Evolutionary conservation across 1,140 invertebrate species (phyloP), one percentile per base, ranked within the genome.

Genomic region (Camponotus pennsylvanicus): DNA sequence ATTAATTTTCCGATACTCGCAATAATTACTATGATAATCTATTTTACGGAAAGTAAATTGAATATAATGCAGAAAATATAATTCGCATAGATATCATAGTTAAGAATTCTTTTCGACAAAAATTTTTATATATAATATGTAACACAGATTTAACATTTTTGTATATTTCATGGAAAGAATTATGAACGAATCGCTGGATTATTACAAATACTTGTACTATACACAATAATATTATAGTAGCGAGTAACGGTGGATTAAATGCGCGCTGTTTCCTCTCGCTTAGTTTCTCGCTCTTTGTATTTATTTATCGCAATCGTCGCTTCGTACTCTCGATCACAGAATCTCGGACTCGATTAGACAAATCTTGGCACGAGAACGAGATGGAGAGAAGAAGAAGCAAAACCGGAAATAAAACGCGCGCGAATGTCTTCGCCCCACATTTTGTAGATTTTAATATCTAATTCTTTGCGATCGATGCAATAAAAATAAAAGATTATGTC

Each of bases 191-290:
- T 32, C 37, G 18, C 40, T 34, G 1, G 34, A 80, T 69, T 57
- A 40, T 18, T 45, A 59, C 21, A 21, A 78, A 15, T 42, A 18
- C 9, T 5, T 40, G 52, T 78, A 49, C 13, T 49, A 49, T 64
- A 64, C n/a, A 64, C 8, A 52, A 75, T 13, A 40, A 71, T 64
- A 77, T 64, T 45, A 8, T n/a, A 21, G n/a, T 61, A 34, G 64
- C 77, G 77, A 77, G 63, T 78, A 55, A 37, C 67, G 67, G 55
- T 45, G 66, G 67, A 73, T 45, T 75, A 87, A 83, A 9, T 55
- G 88, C 70, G 87, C 77, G 67, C 59, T 80, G 84, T 89, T 89
- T 83, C 78, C 71, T 86, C 84, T 71, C 86, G 84, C 87, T 82
- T 86, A 32, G 52, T 85, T 73, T 52, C 37, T 27, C 64, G 32